phyloP scores from a whole-genome alignment of 2,888 invertebrate genomes.

The Harpagoxenus sublaevis region DNA sequence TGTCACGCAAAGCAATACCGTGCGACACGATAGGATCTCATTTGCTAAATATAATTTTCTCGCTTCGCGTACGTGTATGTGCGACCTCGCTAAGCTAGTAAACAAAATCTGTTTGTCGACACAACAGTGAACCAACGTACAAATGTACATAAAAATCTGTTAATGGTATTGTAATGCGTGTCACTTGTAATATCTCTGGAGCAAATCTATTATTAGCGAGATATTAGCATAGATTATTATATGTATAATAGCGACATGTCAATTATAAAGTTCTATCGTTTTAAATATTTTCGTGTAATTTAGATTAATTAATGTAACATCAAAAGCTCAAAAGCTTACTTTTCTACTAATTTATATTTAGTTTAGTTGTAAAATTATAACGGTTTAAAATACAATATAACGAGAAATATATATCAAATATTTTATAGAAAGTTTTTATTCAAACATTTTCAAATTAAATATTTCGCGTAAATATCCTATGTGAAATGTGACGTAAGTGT shows the following conservation, averaged over 20 bases:
- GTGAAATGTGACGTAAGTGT: background rate
- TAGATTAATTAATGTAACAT: background rate
- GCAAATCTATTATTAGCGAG: background rate
- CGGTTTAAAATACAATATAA: background rate
- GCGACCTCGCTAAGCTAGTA: slow-evolving; percentile 53
- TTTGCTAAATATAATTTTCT: slow-evolving; percentile 74
- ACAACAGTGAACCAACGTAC: slow-evolving; percentile 51
- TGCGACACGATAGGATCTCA: slow-evolving; percentile 65
- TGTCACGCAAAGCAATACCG: slow-evolving; percentile 71
- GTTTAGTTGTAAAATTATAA: background rate
- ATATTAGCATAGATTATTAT: background rate
- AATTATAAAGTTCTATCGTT: background rate
- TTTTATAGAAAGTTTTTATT: background rate
- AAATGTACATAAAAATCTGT: slow-evolving; percentile 35
- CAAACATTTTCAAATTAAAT: background rate
- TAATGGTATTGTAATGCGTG: background rate
- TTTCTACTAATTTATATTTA: background rate
- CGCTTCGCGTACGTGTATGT: slow-evolving; percentile 27
- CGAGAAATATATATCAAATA: background rate
- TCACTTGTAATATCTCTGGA: background rate
- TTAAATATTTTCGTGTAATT: background rate
- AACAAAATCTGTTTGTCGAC: slow-evolving; percentile 70
- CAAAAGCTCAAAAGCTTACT: background rate
- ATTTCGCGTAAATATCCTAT: background rate
- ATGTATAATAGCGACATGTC: background rate